Evolutionary conservation across 2,888 invertebrate genomes (phyloP), one percentile per base, ranked within the genome.

Genomic region (Oxyscelio sp.): DNA sequence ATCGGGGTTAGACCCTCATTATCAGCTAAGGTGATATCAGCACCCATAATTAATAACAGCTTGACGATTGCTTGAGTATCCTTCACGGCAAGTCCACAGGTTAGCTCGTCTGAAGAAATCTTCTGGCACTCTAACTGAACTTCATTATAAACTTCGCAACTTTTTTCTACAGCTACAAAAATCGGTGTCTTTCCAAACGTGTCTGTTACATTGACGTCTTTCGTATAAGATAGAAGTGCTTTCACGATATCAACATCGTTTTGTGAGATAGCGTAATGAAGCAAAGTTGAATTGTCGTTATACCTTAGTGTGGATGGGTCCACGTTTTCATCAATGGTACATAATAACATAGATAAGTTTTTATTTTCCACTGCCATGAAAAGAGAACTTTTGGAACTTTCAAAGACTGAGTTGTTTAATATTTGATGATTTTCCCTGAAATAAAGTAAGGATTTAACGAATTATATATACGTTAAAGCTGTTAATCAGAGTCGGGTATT

Each of bases 181-280:
- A 81, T 22, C n/a, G 74, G 74, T 1, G 81, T 74, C 8, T 81
- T 81, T 3, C 74, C 74, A n/a, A 24, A 11, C 0, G 11, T 34
- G 40, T 73, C 73, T 0, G 21, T 1, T 0, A 59, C 66, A 34
- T 80, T 80, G 1, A 80, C 22, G 31, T 80, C 38, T 6, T 58
- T 73, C 11, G 73, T 31, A 17, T 27, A 80, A 6, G 59, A 6
- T 13, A 80, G 17, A 1, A 80, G 22, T 8, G 17, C 11, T 22
- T 80, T 54, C n/a, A 73, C 34, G 6, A 80, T 66, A 15, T 73
- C 80, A 0, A 45, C 17, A 19, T 74, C 74, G 27, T 74, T 80
- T 31, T 70, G 50, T 1, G 13, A 4, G 2, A 80, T 38, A 2
- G 73, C 65, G 17, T 13, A 66, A 15, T 80, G 73, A 1, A 80